Conservation (phyloP, 1,140 invertebrate genomes). For the Aethina tumida region DNA sequence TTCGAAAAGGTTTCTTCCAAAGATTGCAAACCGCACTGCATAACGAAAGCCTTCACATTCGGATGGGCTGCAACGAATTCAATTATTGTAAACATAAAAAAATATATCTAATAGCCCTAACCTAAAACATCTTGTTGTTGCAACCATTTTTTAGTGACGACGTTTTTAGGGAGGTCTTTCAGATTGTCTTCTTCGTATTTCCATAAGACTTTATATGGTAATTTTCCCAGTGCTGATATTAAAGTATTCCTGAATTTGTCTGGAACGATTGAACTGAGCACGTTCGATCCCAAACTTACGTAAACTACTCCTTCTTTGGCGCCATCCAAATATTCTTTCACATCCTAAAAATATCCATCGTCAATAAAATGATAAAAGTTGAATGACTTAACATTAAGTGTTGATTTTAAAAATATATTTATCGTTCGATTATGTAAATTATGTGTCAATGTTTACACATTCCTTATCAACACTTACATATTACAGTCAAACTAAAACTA, state of each 20-base stretch:
- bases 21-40: conserved; percentile 51
- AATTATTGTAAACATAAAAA: neutral
- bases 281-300: conserved; percentile 31
- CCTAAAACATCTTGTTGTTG: conserved; percentile 44
- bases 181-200: conserved; percentile 29
- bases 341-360: neutral
- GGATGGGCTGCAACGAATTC: conserved; percentile 38
- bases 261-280: conserved; percentile 18
- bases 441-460: neutral
- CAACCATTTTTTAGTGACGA: conserved; percentile 39
- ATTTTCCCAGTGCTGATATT: conserved; percentile 19
- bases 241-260: conserved; percentile 14
- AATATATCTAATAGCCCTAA: conserved; percentile 25
- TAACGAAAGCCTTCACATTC: conserved; percentile 48
- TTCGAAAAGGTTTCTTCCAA: conserved; percentile 45
- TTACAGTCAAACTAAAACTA: neutral
- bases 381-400: too few species aligned
- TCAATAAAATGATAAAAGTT: neutral
- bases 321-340: conserved; percentile 9
- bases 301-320: conserved; percentile 31
- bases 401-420: conserved; percentile 3
- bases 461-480: too few species aligned
- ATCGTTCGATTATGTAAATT: neutral
- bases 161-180: conserved; percentile 7
- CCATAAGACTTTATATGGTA: conserved; percentile 33